Conservation (phyloP, 2,113 vertebrate genomes). For the Trachemys scripta region DNA sequence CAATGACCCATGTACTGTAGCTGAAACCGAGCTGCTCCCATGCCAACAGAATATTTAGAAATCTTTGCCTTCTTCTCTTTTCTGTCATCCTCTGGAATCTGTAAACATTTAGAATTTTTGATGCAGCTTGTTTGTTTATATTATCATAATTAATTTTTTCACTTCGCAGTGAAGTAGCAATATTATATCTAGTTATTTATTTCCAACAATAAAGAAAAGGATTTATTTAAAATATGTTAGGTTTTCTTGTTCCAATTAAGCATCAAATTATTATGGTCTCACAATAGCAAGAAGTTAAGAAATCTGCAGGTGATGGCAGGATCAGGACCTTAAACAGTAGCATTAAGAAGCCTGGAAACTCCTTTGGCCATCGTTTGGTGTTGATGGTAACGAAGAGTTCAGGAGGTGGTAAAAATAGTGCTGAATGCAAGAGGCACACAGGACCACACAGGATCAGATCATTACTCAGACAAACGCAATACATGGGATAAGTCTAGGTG, state of each 20-base stretch:
- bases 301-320: background rate
- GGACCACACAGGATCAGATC: background rate
- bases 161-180: background rate
- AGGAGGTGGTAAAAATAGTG: background rate
- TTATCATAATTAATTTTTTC: background rate
- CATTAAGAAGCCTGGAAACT: background rate
- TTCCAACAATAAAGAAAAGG: background rate
- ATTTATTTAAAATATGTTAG: background rate
- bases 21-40: conserved; percentile 66
- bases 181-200: background rate
- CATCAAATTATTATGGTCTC: background rate
- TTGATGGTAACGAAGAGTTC: background rate
- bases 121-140: background rate
- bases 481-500: background rate
- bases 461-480: background rate
- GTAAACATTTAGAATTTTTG: background rate
- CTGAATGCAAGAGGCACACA: background rate
- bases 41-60: conserved; percentile 33
- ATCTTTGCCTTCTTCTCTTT: background rate
- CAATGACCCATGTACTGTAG: conserved; percentile 64
- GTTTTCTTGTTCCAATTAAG: background rate
- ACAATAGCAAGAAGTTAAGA: background rate
- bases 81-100: background rate
- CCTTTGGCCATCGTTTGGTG: background rate
- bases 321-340: background rate